phyloP scores from a whole-genome alignment of 2,888 invertebrate genomes.

The Brenthis hecate region DNA sequence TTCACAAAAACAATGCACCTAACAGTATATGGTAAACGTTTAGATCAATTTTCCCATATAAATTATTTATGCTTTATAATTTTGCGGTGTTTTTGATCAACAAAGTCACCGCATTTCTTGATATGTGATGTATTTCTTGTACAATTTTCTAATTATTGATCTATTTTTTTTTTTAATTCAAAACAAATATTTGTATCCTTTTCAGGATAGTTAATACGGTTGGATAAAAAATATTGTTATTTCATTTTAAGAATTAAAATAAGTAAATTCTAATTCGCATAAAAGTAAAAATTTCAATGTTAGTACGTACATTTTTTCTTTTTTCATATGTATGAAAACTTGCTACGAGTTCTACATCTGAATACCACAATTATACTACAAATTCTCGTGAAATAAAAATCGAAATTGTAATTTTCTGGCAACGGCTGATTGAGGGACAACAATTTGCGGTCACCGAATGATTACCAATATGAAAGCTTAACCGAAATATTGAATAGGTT shows the following conservation, averaged over 20 bases:
- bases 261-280: too few species aligned
- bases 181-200: too few species aligned
- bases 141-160: background rate
- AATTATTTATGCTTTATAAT: slow-evolving; percentile 4
- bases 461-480: slow-evolving; percentile 73
- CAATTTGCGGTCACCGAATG: slow-evolving; percentile 81
- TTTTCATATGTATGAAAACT: background rate
- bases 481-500: slow-evolving; percentile 54
- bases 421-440: slow-evolving; percentile 80
- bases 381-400: slow-evolving; percentile 74
- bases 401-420: slow-evolving; percentile 79
- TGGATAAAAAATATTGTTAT: too few species aligned
- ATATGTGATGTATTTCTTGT: background rate
- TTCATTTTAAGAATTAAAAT: too few species aligned
- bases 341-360: slow-evolving; percentile 17
- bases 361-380: slow-evolving; percentile 53
- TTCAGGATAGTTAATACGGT: too few species aligned
- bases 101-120: too few species aligned
- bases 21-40: slow-evolving; percentile 52
- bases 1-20: slow-evolving; percentile 78
- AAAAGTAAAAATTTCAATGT: too few species aligned
- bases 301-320: too few species aligned
- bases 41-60: slow-evolving; percentile 36
- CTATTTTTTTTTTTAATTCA: background rate
- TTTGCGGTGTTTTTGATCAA: background rate